Evolutionary conservation across 1,140 invertebrate genomes (phyloP).

Genomic region (Brachionus rotundiformis): DNA sequence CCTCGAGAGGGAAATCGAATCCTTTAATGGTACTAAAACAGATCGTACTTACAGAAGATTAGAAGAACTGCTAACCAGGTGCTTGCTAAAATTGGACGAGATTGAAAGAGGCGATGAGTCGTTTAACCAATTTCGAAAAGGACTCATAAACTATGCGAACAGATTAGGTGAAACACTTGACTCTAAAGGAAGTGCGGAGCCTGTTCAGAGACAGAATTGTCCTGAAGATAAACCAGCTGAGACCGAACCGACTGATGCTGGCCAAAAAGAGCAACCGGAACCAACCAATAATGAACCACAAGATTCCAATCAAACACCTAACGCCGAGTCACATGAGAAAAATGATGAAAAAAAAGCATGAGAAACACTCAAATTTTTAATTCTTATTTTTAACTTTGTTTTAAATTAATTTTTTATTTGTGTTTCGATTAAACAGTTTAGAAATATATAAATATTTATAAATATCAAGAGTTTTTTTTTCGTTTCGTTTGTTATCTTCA

Average conservation of each 20-base stretch:
- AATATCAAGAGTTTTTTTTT: constrained; percentile 11
- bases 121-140: constrained; percentile 20
- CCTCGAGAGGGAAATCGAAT: constrained; percentile 30
- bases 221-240: not conserved
- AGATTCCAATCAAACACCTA: constrained; percentile 3
- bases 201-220: not conserved
- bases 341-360: not conserved
- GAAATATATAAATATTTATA: constrained; percentile 23
- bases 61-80: constrained; percentile 37
- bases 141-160: constrained; percentile 17
- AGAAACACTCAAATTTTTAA: constrained; percentile 7
- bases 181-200: not conserved
- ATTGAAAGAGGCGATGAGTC: constrained; percentile 33
- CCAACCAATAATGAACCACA: not conserved
- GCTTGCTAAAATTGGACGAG: constrained; percentile 22
- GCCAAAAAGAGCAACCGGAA: not conserved
- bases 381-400: constrained; percentile 5
- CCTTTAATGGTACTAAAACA: constrained; percentile 3
- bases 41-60: not conserved
- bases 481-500: constrained; percentile 18
- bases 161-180: not conserved
- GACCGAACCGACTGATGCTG: not conserved
- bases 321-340: not conserved
- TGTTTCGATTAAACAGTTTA: constrained; percentile 15
- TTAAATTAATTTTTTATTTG: constrained; percentile 25